Evolutionary conservation across 1,140 invertebrate genomes (phyloP), one percentile per base, ranked within the genome.

Genomic region (Bradynema listronoti): DNA sequence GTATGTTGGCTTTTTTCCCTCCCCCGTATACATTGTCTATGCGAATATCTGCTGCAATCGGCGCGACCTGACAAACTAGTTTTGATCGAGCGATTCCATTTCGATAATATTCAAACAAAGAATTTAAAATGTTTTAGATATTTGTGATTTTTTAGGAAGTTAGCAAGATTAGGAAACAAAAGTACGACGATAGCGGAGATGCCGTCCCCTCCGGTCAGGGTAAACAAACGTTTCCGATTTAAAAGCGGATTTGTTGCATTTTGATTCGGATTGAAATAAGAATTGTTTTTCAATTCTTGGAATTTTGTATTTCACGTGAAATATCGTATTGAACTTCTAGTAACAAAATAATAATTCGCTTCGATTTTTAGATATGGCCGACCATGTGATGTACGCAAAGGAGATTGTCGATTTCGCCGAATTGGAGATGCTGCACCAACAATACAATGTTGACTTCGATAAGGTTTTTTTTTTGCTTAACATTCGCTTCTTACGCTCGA

Each of bases 391-490:
- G 43, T 56, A 51, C 11, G 58, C 49, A 4, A 43, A 36, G 5
- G 60, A 63, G 42, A 39, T 63, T 16, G 19, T 36, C n/a, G 62
- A 64, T 11, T 34, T 33, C n/a, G n/a, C 24, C 27, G 41, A 34
- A 39, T 50, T 64, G 41, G 62, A 65, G 16, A 53, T 56, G 39
- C 43, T 64, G 19, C 46, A 16, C 9, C 32, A 66, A 11, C 54
- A 63, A 30, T 64, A 54, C 22, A 56, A 34, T 41, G 36, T 63
- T 54, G 25, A 24, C 14, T 64, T 64, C 25, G 39, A 36, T 4
- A 64, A 64, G 46, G 62, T 64, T 11, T 2, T 36, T 46, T 2
- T 16, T 25, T 34, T 27, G 16, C 19, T 27, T 29, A 16, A 63
- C 1, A 25, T n/a, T 19, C 33, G 33, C 1, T 30, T 45, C 19